phyloP scores from a whole-genome alignment of 2,113 vertebrate genomes.

The Oenanthe oenanthe region DNA sequence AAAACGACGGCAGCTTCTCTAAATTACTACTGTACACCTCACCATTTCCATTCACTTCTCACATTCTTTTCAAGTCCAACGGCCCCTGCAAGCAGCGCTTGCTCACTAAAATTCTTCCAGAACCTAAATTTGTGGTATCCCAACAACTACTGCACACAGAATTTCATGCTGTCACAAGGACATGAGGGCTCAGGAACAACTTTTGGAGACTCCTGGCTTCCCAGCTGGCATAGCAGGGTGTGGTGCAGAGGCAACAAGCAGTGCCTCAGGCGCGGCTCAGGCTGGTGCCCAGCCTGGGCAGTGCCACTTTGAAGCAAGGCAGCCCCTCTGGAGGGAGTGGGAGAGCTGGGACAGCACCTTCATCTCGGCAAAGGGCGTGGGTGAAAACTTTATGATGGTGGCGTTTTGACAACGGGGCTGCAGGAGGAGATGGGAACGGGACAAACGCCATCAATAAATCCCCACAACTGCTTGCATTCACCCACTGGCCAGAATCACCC shows the following conservation, averaged over 20 bases:
- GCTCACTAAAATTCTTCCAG: constrained; percentile 69
- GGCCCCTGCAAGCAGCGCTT: constrained; percentile 54
- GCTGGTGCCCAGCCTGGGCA: background rate
- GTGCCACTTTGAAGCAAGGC: background rate
- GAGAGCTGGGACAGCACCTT: background rate
- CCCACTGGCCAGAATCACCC: accelerated
- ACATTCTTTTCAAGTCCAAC: constrained; percentile 57
- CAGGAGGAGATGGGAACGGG: background rate
- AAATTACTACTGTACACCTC: constrained; percentile 59
- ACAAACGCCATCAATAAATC: accelerated
- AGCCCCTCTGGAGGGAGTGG: background rate
- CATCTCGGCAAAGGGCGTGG: background rate
- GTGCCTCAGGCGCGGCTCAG: background rate
- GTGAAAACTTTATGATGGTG: background rate
- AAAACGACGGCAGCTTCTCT: constrained; percentile 45
- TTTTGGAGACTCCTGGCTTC: constrained; percentile 17
- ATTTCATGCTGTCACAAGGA: constrained; percentile 33
- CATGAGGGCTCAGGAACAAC: constrained; percentile 39
- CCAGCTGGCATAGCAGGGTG: background rate
- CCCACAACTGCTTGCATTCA: accelerated
- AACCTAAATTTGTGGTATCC: constrained; percentile 43
- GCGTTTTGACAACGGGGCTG: background rate
- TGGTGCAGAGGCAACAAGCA: background rate
- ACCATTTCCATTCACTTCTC: constrained; percentile 65
- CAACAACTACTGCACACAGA: background rate